phyloP scores from a whole-genome alignment of 37 sponge, comb jelly and placozoan genomes.

The Agelas oroides region DNA sequence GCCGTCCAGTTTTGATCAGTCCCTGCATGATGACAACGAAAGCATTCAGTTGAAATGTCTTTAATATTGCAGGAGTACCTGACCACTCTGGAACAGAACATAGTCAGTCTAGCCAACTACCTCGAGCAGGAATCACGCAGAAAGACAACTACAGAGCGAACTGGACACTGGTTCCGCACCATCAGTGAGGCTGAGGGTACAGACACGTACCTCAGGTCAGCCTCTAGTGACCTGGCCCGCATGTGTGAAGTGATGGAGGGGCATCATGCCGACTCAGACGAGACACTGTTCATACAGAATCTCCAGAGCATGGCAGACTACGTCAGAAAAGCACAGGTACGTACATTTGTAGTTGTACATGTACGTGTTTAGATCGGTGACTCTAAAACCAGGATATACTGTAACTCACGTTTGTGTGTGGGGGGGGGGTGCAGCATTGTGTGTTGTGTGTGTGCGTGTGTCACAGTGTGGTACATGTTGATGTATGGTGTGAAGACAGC shows the following conservation, averaged over 20 bases:
- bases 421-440: no score
- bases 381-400: no score
- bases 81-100: constrained; percentile 61
- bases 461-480: no score
- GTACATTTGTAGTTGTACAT: neutral
- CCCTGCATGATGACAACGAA: no score
- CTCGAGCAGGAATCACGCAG: constrained; percentile 49
- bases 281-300: constrained; percentile 71
- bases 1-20: no score
- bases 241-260: constrained; percentile 70
- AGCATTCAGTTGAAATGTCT: neutral
- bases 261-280: constrained; percentile 57
- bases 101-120: constrained; percentile 54
- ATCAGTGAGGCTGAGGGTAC: constrained; percentile 60
- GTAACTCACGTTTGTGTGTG: no score
- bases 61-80: constrained; percentile 53
- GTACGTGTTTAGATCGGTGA: no score
- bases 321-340: constrained; percentile 62
- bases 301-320: constrained; percentile 75
- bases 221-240: constrained; percentile 57
- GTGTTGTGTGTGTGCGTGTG: no score
- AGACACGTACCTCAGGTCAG: constrained; percentile 73
- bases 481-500: no score
- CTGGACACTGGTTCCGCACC: constrained; percentile 62
- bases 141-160: constrained; percentile 31